These are phyloP conservation scores for Pasiphila rectangulata DNA, from an alignment of 2,888 invertebrate genomes.

Conservation along the genomic window DNA sequence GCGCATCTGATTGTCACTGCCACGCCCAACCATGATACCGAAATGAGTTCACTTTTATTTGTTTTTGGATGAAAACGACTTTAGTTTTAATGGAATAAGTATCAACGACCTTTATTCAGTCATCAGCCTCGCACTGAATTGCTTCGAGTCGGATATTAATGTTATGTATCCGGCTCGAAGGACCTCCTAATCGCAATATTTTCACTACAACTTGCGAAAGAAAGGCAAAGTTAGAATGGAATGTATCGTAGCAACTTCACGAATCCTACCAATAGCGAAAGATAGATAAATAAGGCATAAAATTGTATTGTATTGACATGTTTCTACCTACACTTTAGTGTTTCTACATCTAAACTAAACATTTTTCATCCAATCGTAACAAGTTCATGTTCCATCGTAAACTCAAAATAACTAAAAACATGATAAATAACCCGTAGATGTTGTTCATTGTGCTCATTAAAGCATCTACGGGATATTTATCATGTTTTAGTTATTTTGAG, in stretches of 20 bases:
- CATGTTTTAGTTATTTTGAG: too few species aligned
- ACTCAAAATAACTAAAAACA: too few species aligned
- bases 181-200: too few species aligned
- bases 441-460: too few species aligned
- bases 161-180: neutral
- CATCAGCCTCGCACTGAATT: neutral
- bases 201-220: neutral
- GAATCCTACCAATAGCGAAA: neutral
- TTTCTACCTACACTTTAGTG: neutral
- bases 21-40: slow-evolving; percentile 26
- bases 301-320: neutral
- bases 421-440: too few species aligned
- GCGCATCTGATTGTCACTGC: slow-evolving; percentile 21
- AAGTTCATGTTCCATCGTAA: too few species aligned
- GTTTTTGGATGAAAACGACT: slow-evolving; percentile 13
- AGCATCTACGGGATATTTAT: too few species aligned
- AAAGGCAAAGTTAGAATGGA: neutral
- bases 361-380: too few species aligned
- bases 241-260: neutral
- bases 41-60: slow-evolving; percentile 25
- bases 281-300: neutral
- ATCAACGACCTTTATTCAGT: slow-evolving; percentile 3
- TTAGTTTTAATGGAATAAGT: slow-evolving; percentile 1
- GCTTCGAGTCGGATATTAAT: slow-evolving; percentile 2
- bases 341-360: too few species aligned